A percentile compares a stretch with the other conserved stretches of the same genome.
Evolutionary conservation across 1,140 invertebrate genomes (phyloP).

Genomic region (Forficula auricularia): DNA sequence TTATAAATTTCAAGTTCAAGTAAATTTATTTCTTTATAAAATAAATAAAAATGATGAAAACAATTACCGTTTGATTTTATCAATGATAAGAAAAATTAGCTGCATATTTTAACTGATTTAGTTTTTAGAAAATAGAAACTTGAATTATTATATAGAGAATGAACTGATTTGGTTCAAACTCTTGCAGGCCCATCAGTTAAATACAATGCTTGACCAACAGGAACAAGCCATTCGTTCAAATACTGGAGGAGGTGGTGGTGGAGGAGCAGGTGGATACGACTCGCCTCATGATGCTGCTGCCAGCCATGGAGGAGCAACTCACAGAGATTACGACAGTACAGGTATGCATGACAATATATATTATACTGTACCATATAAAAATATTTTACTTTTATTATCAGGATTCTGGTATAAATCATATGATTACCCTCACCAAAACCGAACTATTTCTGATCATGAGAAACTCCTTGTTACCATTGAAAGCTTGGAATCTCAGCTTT

Average conservation of each 20-base stretch:
- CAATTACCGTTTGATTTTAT: not conserved
- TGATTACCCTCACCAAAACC: conserved; percentile 1
- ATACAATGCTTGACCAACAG: conserved; percentile 40
- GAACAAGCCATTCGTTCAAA: conserved; percentile 29
- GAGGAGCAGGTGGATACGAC: conserved; percentile 12
- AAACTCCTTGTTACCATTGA: no score
- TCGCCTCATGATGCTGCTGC: conserved; percentile 8
- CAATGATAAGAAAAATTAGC: not conserved
- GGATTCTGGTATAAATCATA: conserved; percentile 1
- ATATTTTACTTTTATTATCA: not conserved
- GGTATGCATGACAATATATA: conserved; percentile 13
- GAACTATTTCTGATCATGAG: no score
- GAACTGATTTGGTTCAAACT: no score
- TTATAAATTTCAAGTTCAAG: no score
- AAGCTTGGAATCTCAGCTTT: no score
- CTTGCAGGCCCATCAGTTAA: conserved; percentile 35
- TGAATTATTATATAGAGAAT: not conserved
- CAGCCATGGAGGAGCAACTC: conserved; percentile 4
- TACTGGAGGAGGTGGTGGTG: conserved; percentile 17
- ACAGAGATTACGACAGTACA: not conserved
- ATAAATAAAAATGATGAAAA: not conserved
- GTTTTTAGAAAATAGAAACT: not conserved
- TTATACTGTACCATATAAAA: not conserved
- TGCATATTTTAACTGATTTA: not conserved
- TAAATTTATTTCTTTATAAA: no score